Evolutionary conservation across 2,113 vertebrate species (phyloP).

Genomic region (Macquaria ambigua): DNA sequence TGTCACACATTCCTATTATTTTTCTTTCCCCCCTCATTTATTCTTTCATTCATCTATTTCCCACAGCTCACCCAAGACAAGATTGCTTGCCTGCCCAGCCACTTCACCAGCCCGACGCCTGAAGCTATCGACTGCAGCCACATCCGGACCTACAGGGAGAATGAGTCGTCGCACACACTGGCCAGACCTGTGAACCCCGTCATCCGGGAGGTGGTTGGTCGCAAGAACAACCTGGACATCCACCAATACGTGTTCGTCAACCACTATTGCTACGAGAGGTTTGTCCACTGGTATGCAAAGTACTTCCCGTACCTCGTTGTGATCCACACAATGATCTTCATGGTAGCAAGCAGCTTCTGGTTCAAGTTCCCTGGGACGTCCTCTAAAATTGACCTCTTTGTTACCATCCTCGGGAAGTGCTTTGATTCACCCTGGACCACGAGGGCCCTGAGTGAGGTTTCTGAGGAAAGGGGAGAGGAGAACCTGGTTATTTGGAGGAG

Average conservation of each 20-base stretch:
- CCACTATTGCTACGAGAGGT: conserved; percentile 91
- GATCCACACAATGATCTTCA: conserved; percentile 92
- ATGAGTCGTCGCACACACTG: conserved; percentile 54
- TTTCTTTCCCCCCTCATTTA: not conserved
- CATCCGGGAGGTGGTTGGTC: conserved; percentile 82
- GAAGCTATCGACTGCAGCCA: conserved; percentile 84
- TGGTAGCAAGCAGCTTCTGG: conserved; percentile 93
- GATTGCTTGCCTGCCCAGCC: conserved; percentile 91
- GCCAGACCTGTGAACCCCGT: conserved; percentile 55
- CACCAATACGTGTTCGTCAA: conserved; percentile 93
- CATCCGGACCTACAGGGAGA: conserved; percentile 69
- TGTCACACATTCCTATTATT: not conserved
- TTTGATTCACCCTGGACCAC: conserved; percentile 94
- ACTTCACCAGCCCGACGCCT: conserved; percentile 70
- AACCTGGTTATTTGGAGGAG: conserved; percentile 74
- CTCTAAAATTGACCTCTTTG: conserved; percentile 93
- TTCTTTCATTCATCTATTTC: not conserved
- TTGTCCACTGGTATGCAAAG: conserved; percentile 93
- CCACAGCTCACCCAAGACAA: conserved; percentile 92
- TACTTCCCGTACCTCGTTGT: conserved; percentile 93
- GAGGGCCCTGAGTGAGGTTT: conserved; percentile 90
- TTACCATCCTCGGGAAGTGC: conserved; percentile 91
- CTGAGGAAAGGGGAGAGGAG: conserved; percentile 83
- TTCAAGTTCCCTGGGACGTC: conserved; percentile 94
- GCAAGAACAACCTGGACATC: conserved; percentile 90